Evolutionary conservation across 1,140 invertebrate species (phyloP).

Genomic region (Neodiprion pinetum): DNA sequence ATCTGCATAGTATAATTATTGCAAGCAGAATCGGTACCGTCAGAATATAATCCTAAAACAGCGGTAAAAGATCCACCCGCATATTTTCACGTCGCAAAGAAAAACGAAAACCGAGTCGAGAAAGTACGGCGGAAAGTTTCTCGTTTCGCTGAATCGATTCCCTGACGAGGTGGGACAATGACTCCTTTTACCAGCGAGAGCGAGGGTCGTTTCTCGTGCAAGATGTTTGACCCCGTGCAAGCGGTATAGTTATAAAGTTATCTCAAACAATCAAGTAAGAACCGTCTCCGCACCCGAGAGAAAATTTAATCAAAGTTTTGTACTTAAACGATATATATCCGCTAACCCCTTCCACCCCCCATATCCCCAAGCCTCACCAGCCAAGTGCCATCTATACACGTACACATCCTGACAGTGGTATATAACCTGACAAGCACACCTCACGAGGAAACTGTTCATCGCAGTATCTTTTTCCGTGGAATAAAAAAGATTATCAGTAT

Average conservation of each 20-base stretch:
- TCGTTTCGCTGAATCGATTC: background rate
- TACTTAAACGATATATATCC: conserved; percentile 21
- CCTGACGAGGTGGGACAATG: background rate
- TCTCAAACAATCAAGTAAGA: conserved; percentile 33
- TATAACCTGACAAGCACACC: no score
- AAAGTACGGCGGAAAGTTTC: no score
- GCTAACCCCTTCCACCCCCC: background rate
- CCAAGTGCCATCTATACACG: background rate
- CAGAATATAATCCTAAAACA: no score
- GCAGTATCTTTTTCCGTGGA: no score
- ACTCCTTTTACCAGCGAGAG: background rate
- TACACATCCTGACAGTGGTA: no score
- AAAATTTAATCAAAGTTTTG: conserved; percentile 36
- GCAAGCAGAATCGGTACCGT: no score
- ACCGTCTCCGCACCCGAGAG: conserved; percentile 24
- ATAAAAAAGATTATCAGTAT: no score
- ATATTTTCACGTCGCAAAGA: no score
- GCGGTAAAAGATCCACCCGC: no score
- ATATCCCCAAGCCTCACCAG: background rate
- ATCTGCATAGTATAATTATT: no score
- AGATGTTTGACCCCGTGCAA: conserved; percentile 22
- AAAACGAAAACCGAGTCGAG: no score
- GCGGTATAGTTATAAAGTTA: conserved; percentile 26
- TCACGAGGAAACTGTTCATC: no score
- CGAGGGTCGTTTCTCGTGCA: conserved; percentile 23